phyloP scores from a whole-genome alignment of 2,888 invertebrate genomes.

The Xylocampa areola region DNA sequence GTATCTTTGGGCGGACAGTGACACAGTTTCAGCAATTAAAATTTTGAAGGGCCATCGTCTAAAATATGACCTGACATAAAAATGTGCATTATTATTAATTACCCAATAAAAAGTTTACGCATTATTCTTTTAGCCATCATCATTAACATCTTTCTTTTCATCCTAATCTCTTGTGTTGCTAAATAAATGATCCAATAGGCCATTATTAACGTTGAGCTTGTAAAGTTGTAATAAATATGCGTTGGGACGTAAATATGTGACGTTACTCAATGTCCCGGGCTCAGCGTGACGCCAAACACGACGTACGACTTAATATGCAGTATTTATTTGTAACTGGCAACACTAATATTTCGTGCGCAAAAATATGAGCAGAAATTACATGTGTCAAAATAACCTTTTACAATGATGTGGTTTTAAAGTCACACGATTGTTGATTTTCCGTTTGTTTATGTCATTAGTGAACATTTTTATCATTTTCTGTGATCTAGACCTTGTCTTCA shows the following conservation, averaged over 20 bases:
- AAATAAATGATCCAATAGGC: slow-evolving; percentile 29
- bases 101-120: slow-evolving; percentile 9
- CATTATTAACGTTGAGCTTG: slow-evolving; percentile 30
- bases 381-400: slow-evolving; percentile 45
- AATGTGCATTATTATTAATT: slow-evolving; percentile 13
- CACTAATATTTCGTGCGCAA: slow-evolving; percentile 46
- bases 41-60: no score
- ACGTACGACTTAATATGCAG: slow-evolving; percentile 46
- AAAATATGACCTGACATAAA: not conserved
- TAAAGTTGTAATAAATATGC: slow-evolving; percentile 31
- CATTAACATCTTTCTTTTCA: slow-evolving; percentile 24
- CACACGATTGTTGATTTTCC: slow-evolving; percentile 16
- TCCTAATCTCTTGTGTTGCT: slow-evolving; percentile 23
- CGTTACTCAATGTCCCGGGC: slow-evolving; percentile 52
- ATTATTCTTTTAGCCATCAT: slow-evolving; percentile 1
- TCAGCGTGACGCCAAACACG: slow-evolving; percentile 46
- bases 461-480: slow-evolving; percentile 28
- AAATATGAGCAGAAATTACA: slow-evolving; percentile 32
- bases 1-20: no score
- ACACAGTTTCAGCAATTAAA: no score
- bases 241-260: slow-evolving; percentile 33
- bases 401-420: slow-evolving; percentile 23
- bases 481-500: slow-evolving; percentile 32
- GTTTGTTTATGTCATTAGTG: slow-evolving; percentile 39
- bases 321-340: slow-evolving; percentile 49